Base-by-base conservation (phyloP, 1,140 invertebrate genomes). In the Cotesia typhae region DNA sequence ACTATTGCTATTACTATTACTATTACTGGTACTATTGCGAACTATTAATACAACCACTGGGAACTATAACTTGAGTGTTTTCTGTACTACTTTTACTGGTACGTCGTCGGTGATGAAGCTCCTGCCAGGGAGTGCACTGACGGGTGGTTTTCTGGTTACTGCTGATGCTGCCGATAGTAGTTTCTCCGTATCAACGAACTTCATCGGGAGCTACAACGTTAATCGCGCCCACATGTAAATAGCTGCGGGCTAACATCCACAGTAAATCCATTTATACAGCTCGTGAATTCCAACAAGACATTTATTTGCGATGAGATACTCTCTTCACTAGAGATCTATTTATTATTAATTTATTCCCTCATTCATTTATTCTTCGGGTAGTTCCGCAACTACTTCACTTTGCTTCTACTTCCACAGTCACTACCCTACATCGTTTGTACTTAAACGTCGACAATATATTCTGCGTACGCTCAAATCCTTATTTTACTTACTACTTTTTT, bases 161-260 rank as follows among this genome's bases (percentile, higher is more conserved):
- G 3, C n/a, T 65, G 36, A 14, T 47, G 63, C 63, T 38, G 36
- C 17, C 6, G 38, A 4, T 41, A 12, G 2, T 36, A 38, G 38
- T 47, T 37, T 61, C 37, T 17, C 20, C n/a, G 9, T 51, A 37
- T 47, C 41, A 65, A 65, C 41, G 14, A 65, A 65, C 63, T 65
- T 65, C 17, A 65, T 65, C 36, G 63, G 10, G 20, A 65, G 36
- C 63, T 20, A 65, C 41, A 65, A 65, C 51, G 63, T 65, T 52
- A 65, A 65, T 65, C 63, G 63, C 20, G 36, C 36, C 12, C 12
- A 28, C 37, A 38, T 37, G 60, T 38, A 63, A 63, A 63, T 28
- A 37, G 10, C 41, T 20, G 35, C 35, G 3, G n/a, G 60, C 35
- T 41, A 37, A 63, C 36, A 63, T 63, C 37, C 10, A 37, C 7